Evolutionary conservation across 2,888 invertebrate genomes (phyloP), one percentile per base, ranked within the genome.

Genomic region (Mesoligia furuncula): DNA sequence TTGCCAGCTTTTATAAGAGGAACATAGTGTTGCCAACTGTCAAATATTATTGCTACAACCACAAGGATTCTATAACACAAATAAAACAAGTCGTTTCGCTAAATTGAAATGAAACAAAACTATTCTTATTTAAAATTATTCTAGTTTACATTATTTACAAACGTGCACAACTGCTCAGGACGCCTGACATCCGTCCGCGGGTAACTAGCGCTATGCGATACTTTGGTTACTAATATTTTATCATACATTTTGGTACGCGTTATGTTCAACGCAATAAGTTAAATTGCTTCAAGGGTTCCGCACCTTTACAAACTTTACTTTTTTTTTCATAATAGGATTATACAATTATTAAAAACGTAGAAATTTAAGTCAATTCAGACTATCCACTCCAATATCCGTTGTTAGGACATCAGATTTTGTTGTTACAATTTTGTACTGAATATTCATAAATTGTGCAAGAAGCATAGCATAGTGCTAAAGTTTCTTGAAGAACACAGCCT

Each of bases 161-260:
- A 82, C 77, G 82, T 81, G 69, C 69, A 69, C 61, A n/a, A 69
- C 70, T 86, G 78, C 86, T 82, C 85, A 84, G 86, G 88, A 85
- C 84, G 81, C 73, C 75, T 59, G 80, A 80, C 83, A 76, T 62
- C 88, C 77, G 74, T 85, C 86, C 84, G 84, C 86, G 89, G 89
- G 90, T 92, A 91, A 92, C 92, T 91, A 91, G 89, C 90, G 90
- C 92, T 91, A 89, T 83, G 89, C 89, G 89, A 88, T 85, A 87
- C 88, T 88, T 88, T 88, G 88, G 90, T 87, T 86, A 86, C 80
- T 86, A 90, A 89, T 89, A 92, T 91, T 90, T 90, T 92, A 92
- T 91, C 89, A 90, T 88, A 74, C 87, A 91, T 90, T 92, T 92
- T 92, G 92, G 93, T 92, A 91, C 88, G 87, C 87, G 89, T 88